Evolutionary conservation across 2,797 vertebrate genomes (phyloP), one percentile per base, ranked within the genome.

Genomic region (Pseudomugil tenellus): DNA sequence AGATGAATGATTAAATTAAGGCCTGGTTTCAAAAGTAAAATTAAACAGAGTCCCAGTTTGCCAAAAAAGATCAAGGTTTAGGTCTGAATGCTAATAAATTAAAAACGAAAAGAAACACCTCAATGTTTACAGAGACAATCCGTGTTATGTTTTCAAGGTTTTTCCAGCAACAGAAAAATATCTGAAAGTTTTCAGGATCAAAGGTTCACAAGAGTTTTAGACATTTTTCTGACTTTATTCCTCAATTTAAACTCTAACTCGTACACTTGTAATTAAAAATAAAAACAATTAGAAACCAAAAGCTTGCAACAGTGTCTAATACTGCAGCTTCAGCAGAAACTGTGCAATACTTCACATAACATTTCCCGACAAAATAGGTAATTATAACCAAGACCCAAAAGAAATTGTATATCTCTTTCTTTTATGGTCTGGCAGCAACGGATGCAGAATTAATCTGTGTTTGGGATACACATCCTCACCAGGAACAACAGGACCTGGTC

Each of bases 351-450:
- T 61, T 78, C 60, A 66, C 55, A 75, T 41, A 68, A 63, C 16
- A 68, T 39, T 68, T 62, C 66, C 53, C 67, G 64, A 55, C 4
- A 16, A 41, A 41, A 21, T 6, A 75, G 56, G 65, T 59, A 70
- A 68, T 73, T 71, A 71, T 63, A 76, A 58, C 59, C 17, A 21
- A 51, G 68, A 39, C 21, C 55, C 19, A 34, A 59, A 53, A 70
- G 66, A 64, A 63, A 57, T 70, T 66, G 70, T 39, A 32, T 23
- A 63, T 74, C 64, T 31, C 67, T 26, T n/a, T 39, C 52, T 62
- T 64, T 54, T 43, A 35, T 25, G 46, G 53, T 17, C 34, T 17
- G 43, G 63, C 61, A 67, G 60, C 11, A 48, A 69, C 21, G 70
- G 17, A 4, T 41, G 67, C 63, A 51, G 37, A 35, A 26, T 48